Evolutionary conservation across 2,113 vertebrate species (phyloP).

Genomic region (Centropus unirufus): DNA sequence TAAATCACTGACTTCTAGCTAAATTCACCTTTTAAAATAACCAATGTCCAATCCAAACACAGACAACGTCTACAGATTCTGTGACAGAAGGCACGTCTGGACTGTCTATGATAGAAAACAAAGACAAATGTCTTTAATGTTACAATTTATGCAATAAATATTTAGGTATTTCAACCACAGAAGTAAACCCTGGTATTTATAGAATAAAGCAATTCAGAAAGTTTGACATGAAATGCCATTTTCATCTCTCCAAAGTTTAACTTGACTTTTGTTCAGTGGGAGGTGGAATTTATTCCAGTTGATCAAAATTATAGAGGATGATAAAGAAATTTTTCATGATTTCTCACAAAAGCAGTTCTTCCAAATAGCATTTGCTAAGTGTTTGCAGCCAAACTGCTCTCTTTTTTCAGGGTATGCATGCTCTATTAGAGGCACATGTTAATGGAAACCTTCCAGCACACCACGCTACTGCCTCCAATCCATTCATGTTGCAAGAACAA

Average conservation of each 20-base stretch:
- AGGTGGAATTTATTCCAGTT: neutral
- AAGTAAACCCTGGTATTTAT: neutral
- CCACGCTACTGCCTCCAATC: neutral
- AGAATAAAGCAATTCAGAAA: neutral
- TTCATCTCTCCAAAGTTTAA: neutral
- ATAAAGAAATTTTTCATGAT: neutral
- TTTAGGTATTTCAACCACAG: neutral
- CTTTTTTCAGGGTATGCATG: neutral
- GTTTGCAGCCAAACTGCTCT: neutral
- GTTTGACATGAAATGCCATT: neutral
- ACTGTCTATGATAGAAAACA: neutral
- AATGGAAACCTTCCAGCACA: neutral
- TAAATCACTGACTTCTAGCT: neutral
- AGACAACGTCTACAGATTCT: neutral
- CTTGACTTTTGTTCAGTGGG: neutral
- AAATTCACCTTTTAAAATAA: constrained; percentile 6
- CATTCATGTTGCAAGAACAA: neutral
- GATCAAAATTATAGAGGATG: neutral
- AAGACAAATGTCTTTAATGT: neutral
- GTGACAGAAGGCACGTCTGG: neutral
- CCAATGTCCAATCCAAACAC: neutral
- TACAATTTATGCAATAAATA: neutral
- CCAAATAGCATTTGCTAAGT: neutral
- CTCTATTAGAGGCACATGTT: neutral
- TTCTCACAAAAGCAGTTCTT: neutral